These are phyloP conservation scores for Psilopsiagon aurifrons DNA, from an alignment of 2,113 vertebrate species.

Conservation along the genomic window DNA sequence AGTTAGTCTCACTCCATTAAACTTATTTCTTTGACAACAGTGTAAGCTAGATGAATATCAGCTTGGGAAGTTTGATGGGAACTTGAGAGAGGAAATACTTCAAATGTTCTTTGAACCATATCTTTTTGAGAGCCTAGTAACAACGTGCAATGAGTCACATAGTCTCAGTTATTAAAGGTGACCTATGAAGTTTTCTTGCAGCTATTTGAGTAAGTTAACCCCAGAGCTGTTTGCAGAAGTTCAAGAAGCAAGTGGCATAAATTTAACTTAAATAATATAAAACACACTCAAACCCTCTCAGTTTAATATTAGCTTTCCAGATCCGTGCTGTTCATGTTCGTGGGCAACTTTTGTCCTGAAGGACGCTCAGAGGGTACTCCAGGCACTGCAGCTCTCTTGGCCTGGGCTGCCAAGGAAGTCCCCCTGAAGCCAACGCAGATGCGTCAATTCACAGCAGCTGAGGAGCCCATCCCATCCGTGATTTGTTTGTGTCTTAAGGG, in stretches of 20 bases:
- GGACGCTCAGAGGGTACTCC: neutral
- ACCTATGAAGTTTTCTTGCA: neutral
- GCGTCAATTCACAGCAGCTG: neutral
- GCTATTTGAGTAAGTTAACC: neutral
- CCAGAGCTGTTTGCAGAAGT: neutral
- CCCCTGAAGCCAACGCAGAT: neutral
- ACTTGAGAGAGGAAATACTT: conserved; percentile 44
- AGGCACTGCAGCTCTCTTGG: neutral
- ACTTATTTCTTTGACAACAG: conserved; percentile 50
- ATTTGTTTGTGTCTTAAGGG: neutral
- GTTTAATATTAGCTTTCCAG: conserved; percentile 10
- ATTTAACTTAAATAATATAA: conserved; percentile 3
- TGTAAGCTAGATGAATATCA: conserved; percentile 21
- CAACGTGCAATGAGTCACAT: conserved; percentile 30
- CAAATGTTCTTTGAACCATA: neutral
- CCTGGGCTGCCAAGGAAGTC: neutral
- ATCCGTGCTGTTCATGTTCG: neutral
- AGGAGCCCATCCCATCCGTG: accelerated
- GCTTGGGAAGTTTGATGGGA: neutral
- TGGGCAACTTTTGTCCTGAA: neutral
- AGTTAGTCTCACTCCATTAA: conserved; percentile 35
- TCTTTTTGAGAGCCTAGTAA: conserved; percentile 37
- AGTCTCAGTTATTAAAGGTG: conserved; percentile 26
- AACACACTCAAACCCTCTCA: neutral
- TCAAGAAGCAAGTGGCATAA: neutral